These are phyloP conservation scores for Hirtodrosophila duncani DNA, from an alignment of 2,888 invertebrate species.

Conservation along the genomic window DNA sequence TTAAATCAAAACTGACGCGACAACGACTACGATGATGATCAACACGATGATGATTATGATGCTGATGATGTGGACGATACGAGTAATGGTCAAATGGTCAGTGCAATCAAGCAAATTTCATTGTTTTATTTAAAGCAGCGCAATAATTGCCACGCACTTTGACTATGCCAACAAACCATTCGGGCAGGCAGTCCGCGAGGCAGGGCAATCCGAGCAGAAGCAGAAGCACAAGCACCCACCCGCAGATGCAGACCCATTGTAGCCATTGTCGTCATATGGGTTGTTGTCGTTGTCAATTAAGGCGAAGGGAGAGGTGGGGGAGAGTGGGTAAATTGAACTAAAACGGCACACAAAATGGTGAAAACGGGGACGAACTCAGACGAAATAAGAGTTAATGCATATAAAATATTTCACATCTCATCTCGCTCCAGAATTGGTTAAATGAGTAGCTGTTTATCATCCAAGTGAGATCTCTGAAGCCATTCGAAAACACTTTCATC, in stretches of 20 bases:
- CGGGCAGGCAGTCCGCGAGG: not conserved
- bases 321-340: conserved; percentile 56
- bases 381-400: too few species aligned
- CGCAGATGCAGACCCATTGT: conserved; percentile 40
- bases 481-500: too few species aligned
- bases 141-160: conserved; percentile 74
- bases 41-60: conserved; percentile 23
- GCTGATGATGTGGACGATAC: conserved; percentile 20
- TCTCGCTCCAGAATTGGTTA: too few species aligned
- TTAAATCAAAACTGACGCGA: conserved; percentile 66
- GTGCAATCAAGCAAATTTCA: conserved; percentile 66
- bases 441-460: too few species aligned
- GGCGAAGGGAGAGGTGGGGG: conserved; percentile 38
- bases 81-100: conserved; percentile 41
- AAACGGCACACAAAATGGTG: conserved; percentile 40
- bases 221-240: too few species aligned
- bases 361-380: conserved; percentile 8
- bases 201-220: not conserved
- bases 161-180: conserved; percentile 46
- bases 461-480: too few species aligned
- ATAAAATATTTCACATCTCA: too few species aligned
- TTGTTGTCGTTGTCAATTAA: conserved; percentile 56
- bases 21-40: conserved; percentile 12
- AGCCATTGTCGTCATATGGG: conserved; percentile 51
- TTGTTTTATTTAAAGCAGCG: conserved; percentile 69